Evolutionary conservation across 2,113 vertebrate species (phyloP), one percentile per base, ranked within the genome.

Genomic region (Scomber colias): DNA sequence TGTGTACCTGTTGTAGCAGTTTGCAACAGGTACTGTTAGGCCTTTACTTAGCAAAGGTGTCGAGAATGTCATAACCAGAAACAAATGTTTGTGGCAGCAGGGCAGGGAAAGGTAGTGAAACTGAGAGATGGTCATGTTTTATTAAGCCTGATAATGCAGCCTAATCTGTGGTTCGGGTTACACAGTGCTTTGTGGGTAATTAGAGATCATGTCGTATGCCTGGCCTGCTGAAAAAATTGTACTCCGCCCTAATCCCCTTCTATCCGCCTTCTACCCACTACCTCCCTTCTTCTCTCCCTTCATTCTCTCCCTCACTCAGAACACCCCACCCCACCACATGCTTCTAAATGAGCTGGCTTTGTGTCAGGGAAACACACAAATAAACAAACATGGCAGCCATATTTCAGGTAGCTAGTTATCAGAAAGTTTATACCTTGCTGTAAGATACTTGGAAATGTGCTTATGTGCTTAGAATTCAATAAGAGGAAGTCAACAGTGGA

Each of bases 131-230:
- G 82, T 88, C 90, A 93, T 93, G 89, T 93, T 93, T 94, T 94
- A 94, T 94, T 94, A 93, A 94, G 89, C 85, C 82, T 84, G 86
- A 92, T 90, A 92, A 92, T 89, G 71, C 83, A 70, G 85, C 61
- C 84, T 92, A 91, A 92, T 91, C 89, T 93, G 84, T 65, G 85
- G 88, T 85, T 94, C 68, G 83, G 87, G 91, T 94, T 94, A 92
- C 91, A 89, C 87, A 83, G 83, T 91, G 88, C 92, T 90, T 94
- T 93, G 93, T 93, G 87, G 88, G 92, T 93, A 94, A 94, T 92
- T 93, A 94, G 91, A 92, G 89, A 92, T 91, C 86, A 87, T 90
- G 93, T 91, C 66, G 75, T 87, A 88, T 83, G 88, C 77, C 80
- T 73, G 82, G 84, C 89, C 81, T 75, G 70, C 78, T 93, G 86